A percentile compares a stretch with the other conserved stretches of the same genome.
Evolutionary conservation across 2,888 invertebrate species (phyloP).

Genomic region (Boloria selene): DNA sequence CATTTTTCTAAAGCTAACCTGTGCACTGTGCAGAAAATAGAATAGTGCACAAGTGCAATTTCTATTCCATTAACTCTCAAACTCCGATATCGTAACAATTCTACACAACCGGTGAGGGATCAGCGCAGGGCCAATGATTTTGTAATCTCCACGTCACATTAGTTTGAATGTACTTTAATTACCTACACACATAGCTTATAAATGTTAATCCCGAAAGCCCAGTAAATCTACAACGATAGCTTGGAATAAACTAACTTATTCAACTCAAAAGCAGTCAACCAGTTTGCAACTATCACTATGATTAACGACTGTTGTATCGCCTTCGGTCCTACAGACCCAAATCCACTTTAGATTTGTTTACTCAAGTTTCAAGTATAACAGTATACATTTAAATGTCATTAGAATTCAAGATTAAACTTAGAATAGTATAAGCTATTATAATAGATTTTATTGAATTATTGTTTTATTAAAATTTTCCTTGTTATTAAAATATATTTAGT

Average conservation of each 20-base stretch:
- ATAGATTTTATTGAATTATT: conserved; percentile 1
- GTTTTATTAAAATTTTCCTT: background rate
- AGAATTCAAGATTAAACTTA: conserved; percentile 7
- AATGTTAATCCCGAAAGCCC: background rate
- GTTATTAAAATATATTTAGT: background rate
- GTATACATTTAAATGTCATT: conserved; percentile 23
- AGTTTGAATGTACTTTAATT: too few species aligned
- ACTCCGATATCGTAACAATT: too few species aligned
- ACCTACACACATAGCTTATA: background rate
- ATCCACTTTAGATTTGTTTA: conserved; percentile 36
- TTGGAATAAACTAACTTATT: conserved; percentile 39
- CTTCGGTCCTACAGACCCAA: conserved; percentile 38
- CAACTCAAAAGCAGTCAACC: conserved; percentile 38
- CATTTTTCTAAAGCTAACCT: too few species aligned
- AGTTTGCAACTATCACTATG: conserved; percentile 40
- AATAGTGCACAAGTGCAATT: too few species aligned
- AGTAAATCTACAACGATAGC: conserved; percentile 21
- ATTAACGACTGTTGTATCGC: conserved; percentile 42
- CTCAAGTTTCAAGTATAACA: conserved; percentile 18
- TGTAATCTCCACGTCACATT: too few species aligned
- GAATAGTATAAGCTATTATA: background rate
- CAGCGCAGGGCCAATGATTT: too few species aligned
- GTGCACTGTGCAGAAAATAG: too few species aligned
- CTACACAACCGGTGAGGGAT: too few species aligned
- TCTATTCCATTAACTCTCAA: too few species aligned